Evolutionary conservation across 1,140 invertebrate genomes (phyloP), one percentile per base, ranked within the genome.

Genomic region (Nephila pilipes): DNA sequence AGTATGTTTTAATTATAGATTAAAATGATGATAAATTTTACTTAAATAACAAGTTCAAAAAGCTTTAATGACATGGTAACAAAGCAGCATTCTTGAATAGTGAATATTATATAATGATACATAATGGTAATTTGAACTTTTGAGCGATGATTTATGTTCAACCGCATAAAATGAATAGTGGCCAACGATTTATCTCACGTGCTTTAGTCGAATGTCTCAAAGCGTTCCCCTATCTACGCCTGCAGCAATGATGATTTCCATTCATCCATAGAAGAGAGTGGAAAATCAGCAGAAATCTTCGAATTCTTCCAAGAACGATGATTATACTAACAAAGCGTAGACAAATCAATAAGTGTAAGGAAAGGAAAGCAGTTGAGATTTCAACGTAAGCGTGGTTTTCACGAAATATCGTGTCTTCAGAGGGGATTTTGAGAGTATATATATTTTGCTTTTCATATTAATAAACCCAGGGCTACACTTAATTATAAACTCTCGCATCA

Each of bases 401-500:
- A 6, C 58, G 55, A 60, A 85, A 22, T 85, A 29, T 69, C 57
- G 58, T 87, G 55, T 87, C 55, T 87, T 63, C 18, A 69, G 58
- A 65, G 36, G 22, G 38, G 54, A 85, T 10, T 36, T 29, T 36
- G 29, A 58, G 55, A 36, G 25, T 58, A 32, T 58, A 85, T 85
- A 36, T 58, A 65, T 38, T 89, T 79, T 79, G 54, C 57, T 90
- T 79, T 63, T 81, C 36, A 80, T 58, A 83, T 90, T 90, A 81
- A 90, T 38, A 90, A 75, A 90, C 75, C 75, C 55, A 32, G 79
- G 79, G 89, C 57, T 60, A 46, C 88, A 81, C 88, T 90, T 90
- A 90, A 90, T 90, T 90, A 90, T 90, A 90, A 90, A 90, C 89
- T 90, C 32, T 57, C 89, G 89, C 89, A 60, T 90, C 89, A 90